phyloP scores from a whole-genome alignment of 2,888 invertebrate species.

The Spilosoma lubricipeda region DNA sequence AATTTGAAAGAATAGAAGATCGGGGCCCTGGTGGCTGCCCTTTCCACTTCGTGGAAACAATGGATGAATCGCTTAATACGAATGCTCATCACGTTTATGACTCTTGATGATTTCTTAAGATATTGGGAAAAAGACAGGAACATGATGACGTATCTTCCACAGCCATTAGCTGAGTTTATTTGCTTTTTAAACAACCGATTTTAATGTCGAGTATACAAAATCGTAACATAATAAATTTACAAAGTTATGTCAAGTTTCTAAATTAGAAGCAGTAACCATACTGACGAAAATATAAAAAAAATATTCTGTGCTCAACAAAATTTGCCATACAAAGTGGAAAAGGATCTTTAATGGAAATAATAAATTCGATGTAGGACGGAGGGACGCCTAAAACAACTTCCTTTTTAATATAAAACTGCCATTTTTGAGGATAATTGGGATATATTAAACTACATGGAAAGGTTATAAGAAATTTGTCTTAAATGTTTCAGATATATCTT shows the following conservation, averaged over 20 bases:
- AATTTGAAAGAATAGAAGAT: no score
- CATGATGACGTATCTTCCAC: no score
- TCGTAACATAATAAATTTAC: background rate
- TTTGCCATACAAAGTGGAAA: background rate
- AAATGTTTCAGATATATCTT: background rate
- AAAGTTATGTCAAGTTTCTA: background rate
- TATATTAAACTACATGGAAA: background rate
- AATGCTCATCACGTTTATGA: no score
- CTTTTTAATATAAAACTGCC: constrained; percentile 11
- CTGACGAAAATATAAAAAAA: background rate
- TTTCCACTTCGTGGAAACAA: no score
- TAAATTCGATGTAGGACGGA: constrained; percentile 7
- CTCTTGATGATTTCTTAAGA: no score
- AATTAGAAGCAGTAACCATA: background rate
- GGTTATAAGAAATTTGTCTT: background rate
- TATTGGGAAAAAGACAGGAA: no score
- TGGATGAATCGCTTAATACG: no score
- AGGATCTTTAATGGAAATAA: constrained; percentile 6
- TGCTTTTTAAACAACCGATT: no score
- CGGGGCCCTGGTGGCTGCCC: no score
- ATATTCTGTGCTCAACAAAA: background rate
- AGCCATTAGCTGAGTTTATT: no score
- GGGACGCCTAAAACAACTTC: constrained; percentile 12
- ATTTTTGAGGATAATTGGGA: constrained; percentile 2
- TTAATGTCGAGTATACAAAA: background rate